Evolutionary conservation across 2,113 vertebrate genomes (phyloP), one percentile per base, ranked within the genome.

Genomic region (Lamprologus sp.): DNA sequence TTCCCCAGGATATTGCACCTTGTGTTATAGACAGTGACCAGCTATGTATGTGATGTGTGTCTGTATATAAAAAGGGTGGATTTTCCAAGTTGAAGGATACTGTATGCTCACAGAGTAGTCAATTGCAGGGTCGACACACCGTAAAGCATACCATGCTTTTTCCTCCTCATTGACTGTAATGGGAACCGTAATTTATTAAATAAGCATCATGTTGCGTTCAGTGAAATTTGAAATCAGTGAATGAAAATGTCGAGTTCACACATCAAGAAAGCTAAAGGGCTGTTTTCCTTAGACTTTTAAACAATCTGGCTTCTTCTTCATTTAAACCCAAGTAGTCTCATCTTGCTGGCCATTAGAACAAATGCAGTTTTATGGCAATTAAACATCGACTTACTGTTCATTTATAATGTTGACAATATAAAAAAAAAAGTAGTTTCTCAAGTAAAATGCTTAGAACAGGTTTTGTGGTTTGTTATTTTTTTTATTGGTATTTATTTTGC

Each of bases 81-180:
- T 7, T 42, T 31, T 10, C 4, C 4, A 77, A 49, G 15, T 31
- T 75, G 70, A 31, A 23, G 40, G 42, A 77, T 2, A 19, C 6
- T 77, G 15, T 2, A 49, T 77, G 23, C 23, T 47, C 68, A 75
- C n/a, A 5, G 70, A 28, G 42, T 75, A 47, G 14, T 47, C 42
- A 75, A 19, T 47, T 47, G 0, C 4, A 47, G 14, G 14, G 3
- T 47, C 2, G 3, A 47, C 13, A 0, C 2, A 47, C 42, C 0
- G 4, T 49, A 49, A 75, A 75, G 23, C 23, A 75, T 19, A 12
- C 9, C 23, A 6, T 28, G 40, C 40, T 75, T 75, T 75, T 47
- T 75, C 42, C 23, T 49, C 0, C 15, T 47, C 15, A 19, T 1
- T 47, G 23, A 7, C 15, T 75, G 40, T 47, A 75, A 75, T 28